phyloP scores from a whole-genome alignment of 2,888 invertebrate genomes.

The Spisula solida region DNA sequence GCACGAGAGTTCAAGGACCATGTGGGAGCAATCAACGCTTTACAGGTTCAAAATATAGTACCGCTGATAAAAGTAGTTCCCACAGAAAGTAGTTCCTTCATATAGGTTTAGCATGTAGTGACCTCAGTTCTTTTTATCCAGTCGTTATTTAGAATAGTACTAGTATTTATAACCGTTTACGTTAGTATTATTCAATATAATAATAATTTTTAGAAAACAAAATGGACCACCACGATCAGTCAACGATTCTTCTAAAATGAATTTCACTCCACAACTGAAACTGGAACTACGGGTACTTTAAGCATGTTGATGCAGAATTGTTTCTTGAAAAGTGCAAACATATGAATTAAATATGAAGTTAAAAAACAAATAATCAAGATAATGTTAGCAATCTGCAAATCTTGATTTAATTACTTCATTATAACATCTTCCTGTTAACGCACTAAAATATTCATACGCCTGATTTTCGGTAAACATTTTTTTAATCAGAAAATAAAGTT shows the following conservation, averaged over 20 bases:
- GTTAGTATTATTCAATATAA: neutral
- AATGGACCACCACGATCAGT: neutral
- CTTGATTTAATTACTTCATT: too few species aligned
- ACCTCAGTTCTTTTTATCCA: conserved; percentile 2
- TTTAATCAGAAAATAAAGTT: too few species aligned
- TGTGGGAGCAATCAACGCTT: conserved; percentile 86
- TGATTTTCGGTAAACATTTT: neutral
- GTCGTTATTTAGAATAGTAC: neutral
- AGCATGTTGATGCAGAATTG: too few species aligned
- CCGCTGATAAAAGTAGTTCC: conserved; percentile 20
- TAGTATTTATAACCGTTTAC: neutral
- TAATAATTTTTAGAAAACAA: neutral
- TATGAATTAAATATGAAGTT: too few species aligned
- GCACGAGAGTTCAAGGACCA: conserved; percentile 87
- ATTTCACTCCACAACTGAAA: too few species aligned
- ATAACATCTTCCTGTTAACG: too few species aligned
- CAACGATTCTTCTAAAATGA: too few species aligned
- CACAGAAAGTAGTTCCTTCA: neutral
- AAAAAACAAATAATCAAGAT: too few species aligned
- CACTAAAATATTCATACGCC: neutral
- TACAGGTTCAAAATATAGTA: conserved; percentile 84
- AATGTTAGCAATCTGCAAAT: too few species aligned
- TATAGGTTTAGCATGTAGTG: neutral
- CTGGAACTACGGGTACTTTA: too few species aligned
- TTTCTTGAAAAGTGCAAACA: too few species aligned